phyloP scores from a whole-genome alignment of 1,140 invertebrate genomes.

The Drosophila parabipectinata region DNA sequence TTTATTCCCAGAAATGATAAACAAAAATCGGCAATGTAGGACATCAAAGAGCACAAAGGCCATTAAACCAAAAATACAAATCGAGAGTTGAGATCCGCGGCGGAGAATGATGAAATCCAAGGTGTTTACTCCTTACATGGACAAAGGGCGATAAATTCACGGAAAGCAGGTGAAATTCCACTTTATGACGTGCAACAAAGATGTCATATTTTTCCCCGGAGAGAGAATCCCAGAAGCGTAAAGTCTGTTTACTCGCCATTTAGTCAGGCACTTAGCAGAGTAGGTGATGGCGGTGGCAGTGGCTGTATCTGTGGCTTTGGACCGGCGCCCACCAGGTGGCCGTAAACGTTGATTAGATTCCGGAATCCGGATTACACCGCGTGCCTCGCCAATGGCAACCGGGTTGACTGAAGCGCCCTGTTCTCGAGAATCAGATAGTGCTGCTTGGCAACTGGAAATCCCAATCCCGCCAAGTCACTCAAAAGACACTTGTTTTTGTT shows the following conservation, averaged over 20 bases:
- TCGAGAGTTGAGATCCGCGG: not conserved
- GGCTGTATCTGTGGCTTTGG: slow-evolving; percentile 9
- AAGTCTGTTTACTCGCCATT: slow-evolving; percentile 19
- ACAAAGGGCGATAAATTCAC: slow-evolving; percentile 39
- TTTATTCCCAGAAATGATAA: slow-evolving; percentile 40
- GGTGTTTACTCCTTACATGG: slow-evolving; percentile 3
- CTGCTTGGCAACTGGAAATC: slow-evolving; percentile 14
- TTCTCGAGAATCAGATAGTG: slow-evolving; percentile 5
- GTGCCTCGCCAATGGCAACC: slow-evolving; percentile 17
- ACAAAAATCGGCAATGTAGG: slow-evolving; percentile 1
- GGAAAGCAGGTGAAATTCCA: slow-evolving; percentile 28
- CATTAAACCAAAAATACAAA: slow-evolving; percentile 34
- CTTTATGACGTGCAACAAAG: slow-evolving; percentile 22
- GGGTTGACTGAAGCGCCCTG: not conserved
- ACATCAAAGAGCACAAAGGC: slow-evolving; percentile 22
- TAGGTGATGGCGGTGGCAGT: slow-evolving; percentile 15
- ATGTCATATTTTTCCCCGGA: slow-evolving; percentile 9
- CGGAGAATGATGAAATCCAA: slow-evolving; percentile 35
- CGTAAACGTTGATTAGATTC: slow-evolving; percentile 47
- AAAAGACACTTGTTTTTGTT: slow-evolving; percentile 8
- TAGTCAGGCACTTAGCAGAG: slow-evolving; percentile 6
- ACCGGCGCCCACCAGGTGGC: slow-evolving; percentile 35
- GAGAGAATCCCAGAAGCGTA: slow-evolving; percentile 22
- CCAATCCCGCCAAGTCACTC: too few species aligned
- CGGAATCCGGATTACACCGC: slow-evolving; percentile 32